Conservation (phyloP, 2,113 vertebrate species). For the Ptychochromis oligacanthus region DNA sequence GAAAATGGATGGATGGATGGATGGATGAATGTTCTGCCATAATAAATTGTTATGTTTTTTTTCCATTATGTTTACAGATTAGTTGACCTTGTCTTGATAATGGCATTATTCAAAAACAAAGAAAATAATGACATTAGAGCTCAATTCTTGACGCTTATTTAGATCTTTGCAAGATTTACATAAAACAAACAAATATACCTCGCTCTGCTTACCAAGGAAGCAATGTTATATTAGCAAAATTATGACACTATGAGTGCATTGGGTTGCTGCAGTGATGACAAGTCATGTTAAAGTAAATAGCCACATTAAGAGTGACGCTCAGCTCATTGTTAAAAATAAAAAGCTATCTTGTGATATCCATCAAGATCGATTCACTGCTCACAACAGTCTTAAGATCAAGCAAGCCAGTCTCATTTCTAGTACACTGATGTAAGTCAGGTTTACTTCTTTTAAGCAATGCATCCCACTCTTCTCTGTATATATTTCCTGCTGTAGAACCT, state of each 20-base stretch:
- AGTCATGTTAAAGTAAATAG: background rate
- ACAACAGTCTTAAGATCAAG: background rate
- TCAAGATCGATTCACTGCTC: conserved; percentile 3
- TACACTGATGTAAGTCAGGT: background rate
- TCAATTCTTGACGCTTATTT: too few species aligned
- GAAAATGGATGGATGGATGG: too few species aligned
- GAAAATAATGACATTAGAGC: too few species aligned
- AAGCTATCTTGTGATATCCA: background rate
- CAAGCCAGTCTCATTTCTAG: conserved; percentile 7
- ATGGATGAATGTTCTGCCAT: too few species aligned
- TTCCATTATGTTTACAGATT: background rate
- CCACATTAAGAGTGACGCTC: background rate
- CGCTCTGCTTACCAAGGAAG: too few species aligned
- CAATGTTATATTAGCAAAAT: background rate
- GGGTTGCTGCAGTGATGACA: background rate
- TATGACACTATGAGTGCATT: background rate
- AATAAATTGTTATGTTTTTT: background rate
- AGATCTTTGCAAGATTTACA: too few species aligned
- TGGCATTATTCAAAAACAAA: too few species aligned
- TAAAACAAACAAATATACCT: too few species aligned
- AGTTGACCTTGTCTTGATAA: background rate
- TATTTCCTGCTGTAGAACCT: background rate
- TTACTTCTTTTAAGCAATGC: conserved; percentile 1
- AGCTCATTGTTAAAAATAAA: background rate
- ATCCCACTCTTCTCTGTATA: background rate